A percentile compares a stretch with the other conserved stretches of the same genome.
These are phyloP conservation scores for Pterostichus niger DNA, from an alignment of 2,888 invertebrate species.

Conservation along the genomic window DNA sequence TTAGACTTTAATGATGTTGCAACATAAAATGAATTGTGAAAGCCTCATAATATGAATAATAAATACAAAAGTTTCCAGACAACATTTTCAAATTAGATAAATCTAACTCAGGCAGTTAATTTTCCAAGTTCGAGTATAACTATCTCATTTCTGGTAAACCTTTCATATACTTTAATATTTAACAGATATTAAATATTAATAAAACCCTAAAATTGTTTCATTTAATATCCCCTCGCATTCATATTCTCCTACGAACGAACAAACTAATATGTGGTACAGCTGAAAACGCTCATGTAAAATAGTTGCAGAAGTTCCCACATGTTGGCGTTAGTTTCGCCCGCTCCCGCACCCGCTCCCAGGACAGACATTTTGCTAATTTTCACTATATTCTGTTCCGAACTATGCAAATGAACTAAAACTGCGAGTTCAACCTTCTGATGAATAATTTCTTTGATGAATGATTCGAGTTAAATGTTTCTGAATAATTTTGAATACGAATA, in stretches of 20 bases:
- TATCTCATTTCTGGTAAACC: neutral
- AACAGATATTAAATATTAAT: neutral
- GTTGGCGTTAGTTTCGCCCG: neutral
- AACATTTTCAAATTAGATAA: neutral
- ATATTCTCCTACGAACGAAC: neutral
- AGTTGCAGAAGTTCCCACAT: constrained; percentile 13
- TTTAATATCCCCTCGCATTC: neutral
- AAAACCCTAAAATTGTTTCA: neutral
- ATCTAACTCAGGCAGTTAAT: neutral
- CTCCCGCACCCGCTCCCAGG: neutral
- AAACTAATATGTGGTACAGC: neutral
- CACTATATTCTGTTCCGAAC: constrained; percentile 22
- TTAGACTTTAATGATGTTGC: no score
- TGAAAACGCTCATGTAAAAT: neutral
- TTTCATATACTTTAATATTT: neutral
- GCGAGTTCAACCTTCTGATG: constrained; percentile 7
- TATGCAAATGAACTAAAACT: constrained; percentile 37
- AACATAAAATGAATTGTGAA: no score
- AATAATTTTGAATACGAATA: constrained; percentile 20
- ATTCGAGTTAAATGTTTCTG: constrained; percentile 14
- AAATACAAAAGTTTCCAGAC: no score
- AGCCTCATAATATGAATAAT: no score
- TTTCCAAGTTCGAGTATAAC: neutral
- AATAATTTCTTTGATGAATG: constrained; percentile 26
- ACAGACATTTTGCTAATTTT: constrained; percentile 22